phyloP scores from a whole-genome alignment of 1,140 invertebrate genomes.

The Drosophila oshimai region DNA sequence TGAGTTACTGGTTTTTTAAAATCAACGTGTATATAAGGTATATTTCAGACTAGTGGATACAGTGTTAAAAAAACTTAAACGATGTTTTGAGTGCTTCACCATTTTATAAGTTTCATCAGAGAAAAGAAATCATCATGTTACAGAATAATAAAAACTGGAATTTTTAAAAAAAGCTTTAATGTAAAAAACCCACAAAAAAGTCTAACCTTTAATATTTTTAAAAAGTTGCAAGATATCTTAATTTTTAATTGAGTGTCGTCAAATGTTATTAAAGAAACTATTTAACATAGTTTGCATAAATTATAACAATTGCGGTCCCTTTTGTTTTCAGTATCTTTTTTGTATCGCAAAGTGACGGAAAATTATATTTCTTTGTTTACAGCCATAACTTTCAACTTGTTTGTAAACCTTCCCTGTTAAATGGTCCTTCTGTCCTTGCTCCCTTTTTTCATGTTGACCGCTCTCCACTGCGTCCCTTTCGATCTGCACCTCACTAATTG shows the following conservation, averaged over 20 bases:
- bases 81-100: no score
- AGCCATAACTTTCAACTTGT: background rate
- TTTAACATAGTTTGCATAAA: background rate
- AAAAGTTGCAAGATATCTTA: background rate
- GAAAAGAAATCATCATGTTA: no score
- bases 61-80: no score
- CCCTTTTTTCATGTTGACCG: background rate
- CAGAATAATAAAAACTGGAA: no score
- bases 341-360: background rate
- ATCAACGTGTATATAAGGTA: no score
- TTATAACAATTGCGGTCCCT: background rate
- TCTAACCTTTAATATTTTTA: background rate
- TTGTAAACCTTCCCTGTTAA: slow-evolving; percentile 2
- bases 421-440: background rate
- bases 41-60: no score
- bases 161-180: no score
- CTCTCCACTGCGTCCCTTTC: background rate
- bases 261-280: background rate
- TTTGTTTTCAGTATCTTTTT: background rate
- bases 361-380: slow-evolving; percentile 3
- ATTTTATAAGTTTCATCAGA: no score
- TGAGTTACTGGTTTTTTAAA: no score
- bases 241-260: background rate
- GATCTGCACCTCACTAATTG: slow-evolving; percentile 2
- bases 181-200: no score